These are phyloP conservation scores for Drosophila borealis DNA, from an alignment of 2,888 invertebrate genomes.

Conservation along the genomic window DNA sequence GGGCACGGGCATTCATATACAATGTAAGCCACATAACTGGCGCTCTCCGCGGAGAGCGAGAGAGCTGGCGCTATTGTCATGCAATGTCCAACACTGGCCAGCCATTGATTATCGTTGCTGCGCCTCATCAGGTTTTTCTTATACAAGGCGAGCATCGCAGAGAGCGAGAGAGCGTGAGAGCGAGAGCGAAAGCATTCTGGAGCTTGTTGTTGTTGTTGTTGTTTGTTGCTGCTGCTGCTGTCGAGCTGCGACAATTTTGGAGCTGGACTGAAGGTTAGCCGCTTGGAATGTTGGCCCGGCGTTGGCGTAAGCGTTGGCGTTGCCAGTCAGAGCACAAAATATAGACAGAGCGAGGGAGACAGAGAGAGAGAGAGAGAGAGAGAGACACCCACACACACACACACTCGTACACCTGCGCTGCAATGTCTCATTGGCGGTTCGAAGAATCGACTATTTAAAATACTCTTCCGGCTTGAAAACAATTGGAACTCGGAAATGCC, in stretches of 20 bases:
- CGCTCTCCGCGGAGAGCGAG: not conserved
- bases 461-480: conserved; percentile 47
- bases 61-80: conserved; percentile 14
- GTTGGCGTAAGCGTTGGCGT: conserved; percentile 65
- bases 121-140: conserved; percentile 55
- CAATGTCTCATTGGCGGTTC: conserved; percentile 41
- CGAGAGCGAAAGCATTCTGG: conserved; percentile 33
- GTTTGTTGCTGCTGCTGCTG: conserved; percentile 15
- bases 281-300: conserved; percentile 71
- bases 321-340: conserved; percentile 21
- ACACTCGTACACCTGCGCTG: conserved; percentile 7
- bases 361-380: conserved; percentile 11
- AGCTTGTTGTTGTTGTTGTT: conserved; percentile 20
- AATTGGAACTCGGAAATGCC: conserved; percentile 47
- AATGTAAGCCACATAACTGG: conserved; percentile 4
- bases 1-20: conserved; percentile 33
- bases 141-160: not conserved
- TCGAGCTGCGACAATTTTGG: conserved; percentile 59
- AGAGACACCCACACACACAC: conserved; percentile 17
- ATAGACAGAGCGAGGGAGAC: conserved; percentile 12
- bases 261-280: conserved; percentile 72
- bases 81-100: conserved; percentile 55
- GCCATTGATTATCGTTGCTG: conserved; percentile 28
- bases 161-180: conserved; percentile 18
- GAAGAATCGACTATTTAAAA: conserved; percentile 41